Evolutionary conservation across 2,888 invertebrate genomes (phyloP).

Genomic region (Dermolepida albohirtum): DNA sequence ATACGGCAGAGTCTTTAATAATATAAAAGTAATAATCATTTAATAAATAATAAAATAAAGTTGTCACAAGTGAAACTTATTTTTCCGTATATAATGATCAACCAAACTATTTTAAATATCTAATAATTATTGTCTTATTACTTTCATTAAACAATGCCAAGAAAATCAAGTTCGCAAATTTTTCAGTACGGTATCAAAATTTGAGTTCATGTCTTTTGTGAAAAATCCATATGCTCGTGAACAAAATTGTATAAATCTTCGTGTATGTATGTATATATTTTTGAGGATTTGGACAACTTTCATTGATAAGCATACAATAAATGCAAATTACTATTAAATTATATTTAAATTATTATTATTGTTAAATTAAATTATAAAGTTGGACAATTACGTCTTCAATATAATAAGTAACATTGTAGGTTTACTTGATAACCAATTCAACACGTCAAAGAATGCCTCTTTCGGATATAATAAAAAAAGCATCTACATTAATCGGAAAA

Average conservation of each 20-base stretch:
- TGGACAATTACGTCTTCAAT: neutral
- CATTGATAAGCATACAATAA: neutral
- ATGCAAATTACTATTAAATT: too few species aligned
- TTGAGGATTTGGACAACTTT: neutral
- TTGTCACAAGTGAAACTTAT: too few species aligned
- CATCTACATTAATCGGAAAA: conserved; percentile 81
- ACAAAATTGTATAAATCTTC: neutral
- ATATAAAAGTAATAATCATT: too few species aligned
- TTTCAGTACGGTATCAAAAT: neutral
- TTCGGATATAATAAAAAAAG: conserved; percentile 80
- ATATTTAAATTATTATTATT: neutral
- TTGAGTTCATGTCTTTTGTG: conserved; percentile 2
- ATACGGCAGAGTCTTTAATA: too few species aligned
- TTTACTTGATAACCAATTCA: neutral
- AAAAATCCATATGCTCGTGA: too few species aligned
- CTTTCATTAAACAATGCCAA: neutral
- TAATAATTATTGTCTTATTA: neutral
- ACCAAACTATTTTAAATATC: too few species aligned
- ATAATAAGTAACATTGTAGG: neutral
- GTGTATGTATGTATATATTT: neutral
- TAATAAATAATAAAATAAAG: too few species aligned
- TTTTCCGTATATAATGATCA: too few species aligned
- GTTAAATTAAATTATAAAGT: neutral
- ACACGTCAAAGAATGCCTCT: conserved; percentile 74
- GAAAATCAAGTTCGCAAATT: neutral